phyloP scores from a whole-genome alignment of 2,797 vertebrate species.

The Sebastes wilsoni region DNA sequence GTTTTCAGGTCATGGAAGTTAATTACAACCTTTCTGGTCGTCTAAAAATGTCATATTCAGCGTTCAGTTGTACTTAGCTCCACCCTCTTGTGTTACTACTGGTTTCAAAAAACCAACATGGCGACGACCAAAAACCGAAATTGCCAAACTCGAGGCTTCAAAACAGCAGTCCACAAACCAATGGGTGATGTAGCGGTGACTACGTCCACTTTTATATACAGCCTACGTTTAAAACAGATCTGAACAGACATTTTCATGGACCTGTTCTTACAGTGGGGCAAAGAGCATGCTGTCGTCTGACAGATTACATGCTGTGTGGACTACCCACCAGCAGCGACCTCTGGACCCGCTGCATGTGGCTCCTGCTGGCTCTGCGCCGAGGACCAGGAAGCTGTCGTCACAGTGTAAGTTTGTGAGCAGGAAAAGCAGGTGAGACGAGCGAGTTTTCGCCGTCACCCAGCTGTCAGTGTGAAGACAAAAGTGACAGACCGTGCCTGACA shows the following conservation, averaged over 20 bases:
- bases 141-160: too few relatives aligned
- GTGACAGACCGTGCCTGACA: slow-evolving; percentile 14
- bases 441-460: slow-evolving; percentile 15
- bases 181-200: too few relatives aligned
- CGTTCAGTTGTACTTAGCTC: too few relatives aligned
- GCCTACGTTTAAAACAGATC: not conserved
- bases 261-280: not conserved
- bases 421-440: slow-evolving; percentile 56
- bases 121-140: too few relatives aligned
- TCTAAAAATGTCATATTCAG: too few relatives aligned
- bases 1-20: too few relatives aligned
- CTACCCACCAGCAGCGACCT: slow-evolving; percentile 6
- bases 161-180: too few relatives aligned
- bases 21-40: too few relatives aligned
- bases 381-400: slow-evolving; percentile 40
- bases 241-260: not conserved
- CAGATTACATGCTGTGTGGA: slow-evolving; percentile 6
- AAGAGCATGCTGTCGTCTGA: not conserved
- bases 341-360: slow-evolving; percentile 18
- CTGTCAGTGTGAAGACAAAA: slow-evolving; percentile 24
- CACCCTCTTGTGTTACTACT: too few relatives aligned
- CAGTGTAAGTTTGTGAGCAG: slow-evolving; percentile 29
- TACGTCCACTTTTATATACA: too few relatives aligned
- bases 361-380: slow-evolving; percentile 30
- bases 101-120: too few relatives aligned